Evolutionary conservation across 2,888 invertebrate species (phyloP).

Genomic region (Megaustenia siamemsis): DNA sequence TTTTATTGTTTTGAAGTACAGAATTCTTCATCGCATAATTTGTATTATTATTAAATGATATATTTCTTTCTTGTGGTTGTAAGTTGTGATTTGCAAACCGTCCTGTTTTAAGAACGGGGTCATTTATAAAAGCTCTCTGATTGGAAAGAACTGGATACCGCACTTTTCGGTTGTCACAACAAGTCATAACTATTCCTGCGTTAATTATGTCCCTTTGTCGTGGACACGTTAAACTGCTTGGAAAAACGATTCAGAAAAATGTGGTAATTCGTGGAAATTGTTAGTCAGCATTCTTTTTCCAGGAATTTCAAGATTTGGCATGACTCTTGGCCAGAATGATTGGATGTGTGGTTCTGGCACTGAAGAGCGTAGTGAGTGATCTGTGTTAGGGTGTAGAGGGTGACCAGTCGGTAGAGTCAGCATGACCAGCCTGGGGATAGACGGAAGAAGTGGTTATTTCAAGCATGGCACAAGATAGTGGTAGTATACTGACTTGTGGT

Average conservation of each 20-base stretch:
- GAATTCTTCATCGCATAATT: not conserved
- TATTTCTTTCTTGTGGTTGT: not conserved
- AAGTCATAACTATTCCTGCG: not conserved
- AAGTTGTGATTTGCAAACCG: not conserved
- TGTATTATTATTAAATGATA: not conserved
- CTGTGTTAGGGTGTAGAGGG: too few species aligned
- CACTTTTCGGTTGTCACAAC: not conserved
- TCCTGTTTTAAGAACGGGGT: not conserved
- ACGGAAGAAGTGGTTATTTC: too few species aligned
- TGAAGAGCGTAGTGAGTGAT: not conserved
- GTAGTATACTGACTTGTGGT: too few species aligned
- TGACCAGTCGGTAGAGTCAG: not conserved
- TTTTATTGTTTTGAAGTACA: too few species aligned
- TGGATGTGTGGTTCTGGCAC: not conserved
- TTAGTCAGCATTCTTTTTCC: not conserved
- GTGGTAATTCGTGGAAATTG: not conserved
- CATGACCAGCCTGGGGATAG: not conserved
- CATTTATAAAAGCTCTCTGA: not conserved
- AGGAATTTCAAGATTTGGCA: not conserved
- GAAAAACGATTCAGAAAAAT: not conserved
- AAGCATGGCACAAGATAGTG: too few species aligned
- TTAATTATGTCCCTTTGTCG: not conserved
- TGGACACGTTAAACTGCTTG: not conserved
- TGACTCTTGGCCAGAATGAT: not conserved
- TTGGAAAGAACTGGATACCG: not conserved